Evolutionary conservation across 2,797 vertebrate genomes (phyloP), one percentile per base, ranked within the genome.

Genomic region (Ispidina picta): DNA sequence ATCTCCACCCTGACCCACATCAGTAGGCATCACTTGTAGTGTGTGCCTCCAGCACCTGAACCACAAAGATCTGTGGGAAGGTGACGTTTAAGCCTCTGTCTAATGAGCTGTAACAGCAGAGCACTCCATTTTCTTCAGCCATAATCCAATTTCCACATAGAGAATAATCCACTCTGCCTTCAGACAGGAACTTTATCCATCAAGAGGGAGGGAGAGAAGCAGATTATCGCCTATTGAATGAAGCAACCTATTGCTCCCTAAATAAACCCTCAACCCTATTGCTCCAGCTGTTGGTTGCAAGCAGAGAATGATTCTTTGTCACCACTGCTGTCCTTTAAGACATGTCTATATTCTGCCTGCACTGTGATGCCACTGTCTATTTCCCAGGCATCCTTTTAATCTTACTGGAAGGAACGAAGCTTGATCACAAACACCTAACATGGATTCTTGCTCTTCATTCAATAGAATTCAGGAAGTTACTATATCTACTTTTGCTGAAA

Each of bases 71-170:
- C 62, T 81, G 70, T 6, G 4, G 48, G 63, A 65, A 89, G 41
- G 73, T 85, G 83, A 89, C 19, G 5, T 35, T 87, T 89, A 93
- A 93, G 63, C 52, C 66, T 76, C 83, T 70, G 48, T 51, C 37
- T 91, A 86, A 91, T 66, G 60, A 93, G 44, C 35, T 14, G 2
- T 88, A 93, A 63, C 43, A 85, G n/a, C 88, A 90, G 56, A 86
- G 41, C 49, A 58, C 44, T 94, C 86, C 68, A 64, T 88, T 92
- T 94, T 89, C 65, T 79, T 83, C 69, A 76, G 26, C 52, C 33
- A 26, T 95, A 96, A 95, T 95, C 91, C 92, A 91, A 88, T 95
- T 95, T 89, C 83, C 83, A 89, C 91, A 60, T 46, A 39, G 4
- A 48, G 76, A 91, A 93, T 92, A 92, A 95, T 92, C 94, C 80